Percentiles rank a stretch among this genome's conserved stretches.
Evolutionary conservation across 2,797 vertebrate genomes (phyloP).

Genomic region (Peromyscus nudipes): DNA sequence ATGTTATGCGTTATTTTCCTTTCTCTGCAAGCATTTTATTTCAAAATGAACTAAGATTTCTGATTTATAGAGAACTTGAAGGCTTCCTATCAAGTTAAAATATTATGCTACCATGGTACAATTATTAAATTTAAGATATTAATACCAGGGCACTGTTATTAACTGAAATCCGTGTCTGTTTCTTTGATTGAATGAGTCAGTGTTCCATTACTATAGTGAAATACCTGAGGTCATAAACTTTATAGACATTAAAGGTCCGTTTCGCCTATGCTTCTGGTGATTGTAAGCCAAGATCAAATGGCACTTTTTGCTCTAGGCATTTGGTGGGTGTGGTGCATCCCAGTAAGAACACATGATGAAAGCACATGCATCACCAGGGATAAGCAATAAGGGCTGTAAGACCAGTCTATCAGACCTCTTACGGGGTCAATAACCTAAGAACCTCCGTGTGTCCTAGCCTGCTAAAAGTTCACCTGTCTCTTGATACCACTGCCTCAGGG

Average conservation of each 20-base stretch:
- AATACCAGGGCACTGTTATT: neutral
- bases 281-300: neutral
- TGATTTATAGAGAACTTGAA: neutral
- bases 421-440: neutral
- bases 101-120: neutral
- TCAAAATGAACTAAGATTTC: slow-evolving; percentile 6
- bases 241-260: neutral
- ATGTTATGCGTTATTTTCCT: neutral
- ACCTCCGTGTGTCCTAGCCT: no score
- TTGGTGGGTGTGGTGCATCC: neutral
- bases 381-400: neutral
- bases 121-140: slow-evolving; percentile 22
- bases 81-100: neutral
- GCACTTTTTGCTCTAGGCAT: neutral
- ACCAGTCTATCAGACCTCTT: no score
- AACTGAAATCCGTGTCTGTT: neutral
- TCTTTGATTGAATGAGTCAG: neutral
- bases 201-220: neutral
- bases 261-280: neutral
- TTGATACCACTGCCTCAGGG: no score
- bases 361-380: neutral
- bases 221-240: neutral
- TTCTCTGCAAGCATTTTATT: neutral
- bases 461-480: no score
- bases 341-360: neutral